These are phyloP conservation scores for Ctenochaetus hawaiiensis DNA, from an alignment of 2,797 vertebrate genomes.

Conservation along the genomic window DNA sequence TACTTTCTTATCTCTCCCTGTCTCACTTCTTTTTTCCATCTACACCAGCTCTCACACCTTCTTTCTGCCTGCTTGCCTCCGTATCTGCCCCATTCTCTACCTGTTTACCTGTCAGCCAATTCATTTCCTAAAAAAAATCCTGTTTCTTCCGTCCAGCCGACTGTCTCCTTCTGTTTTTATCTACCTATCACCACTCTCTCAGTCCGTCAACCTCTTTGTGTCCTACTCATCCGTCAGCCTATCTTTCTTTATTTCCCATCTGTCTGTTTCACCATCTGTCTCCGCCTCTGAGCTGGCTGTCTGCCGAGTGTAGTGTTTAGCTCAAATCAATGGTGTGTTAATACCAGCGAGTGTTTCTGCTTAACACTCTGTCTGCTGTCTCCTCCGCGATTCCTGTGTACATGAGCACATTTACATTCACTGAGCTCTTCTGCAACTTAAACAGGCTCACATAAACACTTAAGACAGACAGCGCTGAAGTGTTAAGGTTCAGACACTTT, in stretches of 20 bases:
- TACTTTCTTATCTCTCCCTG: constrained; percentile 8
- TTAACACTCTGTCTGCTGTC: constrained; percentile 13
- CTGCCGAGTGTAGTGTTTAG: constrained; percentile 33
- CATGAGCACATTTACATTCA: constrained; percentile 37
- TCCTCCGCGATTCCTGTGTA: constrained; percentile 20
- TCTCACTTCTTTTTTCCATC: constrained; percentile 17
- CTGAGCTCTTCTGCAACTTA: constrained; percentile 16
- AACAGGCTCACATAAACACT: constrained; percentile 37
- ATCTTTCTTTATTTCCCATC: constrained; percentile 49
- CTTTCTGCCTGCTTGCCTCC: background rate
- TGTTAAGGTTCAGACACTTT: constrained; percentile 42
- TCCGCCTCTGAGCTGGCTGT: constrained; percentile 38
- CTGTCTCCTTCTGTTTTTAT: constrained; percentile 36
- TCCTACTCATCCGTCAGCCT: constrained; percentile 46
- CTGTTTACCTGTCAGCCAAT: constrained; percentile 34
- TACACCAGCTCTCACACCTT: background rate
- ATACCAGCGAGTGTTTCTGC: constrained; percentile 36
- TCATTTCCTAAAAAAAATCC: constrained; percentile 42
- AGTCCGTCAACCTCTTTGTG: constrained; percentile 32
- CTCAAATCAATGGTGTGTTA: constrained; percentile 37
- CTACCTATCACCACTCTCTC: constrained; percentile 35
- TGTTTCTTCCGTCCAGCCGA: constrained; percentile 10
- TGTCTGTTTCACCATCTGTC: constrained; percentile 60
- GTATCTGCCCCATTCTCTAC: constrained; percentile 11
- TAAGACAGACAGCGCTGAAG: constrained; percentile 28